Evolutionary conservation across 2,113 vertebrate species (phyloP).

Genomic region (Pygoscelis adeliae): DNA sequence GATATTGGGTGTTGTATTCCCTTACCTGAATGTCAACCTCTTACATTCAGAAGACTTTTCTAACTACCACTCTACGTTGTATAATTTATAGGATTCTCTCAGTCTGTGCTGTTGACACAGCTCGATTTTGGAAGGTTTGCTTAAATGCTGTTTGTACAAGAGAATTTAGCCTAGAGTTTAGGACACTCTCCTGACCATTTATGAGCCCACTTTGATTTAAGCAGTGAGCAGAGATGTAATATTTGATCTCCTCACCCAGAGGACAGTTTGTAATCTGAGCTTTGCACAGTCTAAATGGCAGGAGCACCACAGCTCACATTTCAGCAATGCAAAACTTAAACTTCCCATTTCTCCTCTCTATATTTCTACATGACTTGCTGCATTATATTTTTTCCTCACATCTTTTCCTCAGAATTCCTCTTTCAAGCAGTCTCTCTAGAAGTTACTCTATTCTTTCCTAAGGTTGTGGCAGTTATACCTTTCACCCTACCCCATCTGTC

Average conservation of each 20-base stretch:
- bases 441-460: slow-evolving; percentile 1
- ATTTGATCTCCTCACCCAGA: not conserved
- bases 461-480: not conserved
- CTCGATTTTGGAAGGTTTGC: not conserved
- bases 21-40: not conserved
- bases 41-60: not conserved
- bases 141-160: not conserved
- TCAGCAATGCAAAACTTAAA: not conserved
- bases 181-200: not conserved
- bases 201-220: not conserved
- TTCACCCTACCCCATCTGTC: not conserved
- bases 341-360: not conserved
- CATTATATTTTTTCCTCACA: not conserved
- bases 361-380: not conserved
- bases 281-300: not conserved
- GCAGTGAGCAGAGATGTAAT: not conserved
- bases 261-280: not conserved
- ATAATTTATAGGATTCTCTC: not conserved
- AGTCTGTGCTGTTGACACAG: not conserved
- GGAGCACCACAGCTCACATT: not conserved
- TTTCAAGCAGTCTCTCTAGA: not conserved
- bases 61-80: not conserved
- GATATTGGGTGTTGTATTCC: not conserved
- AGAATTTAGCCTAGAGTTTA: not conserved
- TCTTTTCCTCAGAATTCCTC: not conserved